These are phyloP conservation scores for Cynopterus brachyotis DNA, from an alignment of 2,113 vertebrate species.

Conservation along the genomic window DNA sequence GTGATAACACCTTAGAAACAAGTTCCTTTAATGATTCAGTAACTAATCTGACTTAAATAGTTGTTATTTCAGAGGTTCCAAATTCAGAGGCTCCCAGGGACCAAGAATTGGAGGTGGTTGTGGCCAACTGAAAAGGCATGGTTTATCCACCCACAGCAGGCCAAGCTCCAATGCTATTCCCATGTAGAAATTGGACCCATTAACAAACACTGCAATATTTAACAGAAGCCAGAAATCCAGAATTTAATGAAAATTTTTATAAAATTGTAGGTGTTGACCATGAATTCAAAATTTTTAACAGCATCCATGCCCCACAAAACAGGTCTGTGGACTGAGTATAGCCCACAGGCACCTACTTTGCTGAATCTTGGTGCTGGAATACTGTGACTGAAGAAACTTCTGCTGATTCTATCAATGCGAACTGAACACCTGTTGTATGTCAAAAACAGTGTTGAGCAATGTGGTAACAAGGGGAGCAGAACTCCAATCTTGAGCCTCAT, in stretches of 20 bases:
- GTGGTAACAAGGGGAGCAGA: background rate
- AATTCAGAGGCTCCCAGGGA: background rate
- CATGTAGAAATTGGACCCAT: background rate
- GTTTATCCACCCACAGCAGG: background rate
- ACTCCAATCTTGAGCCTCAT: background rate
- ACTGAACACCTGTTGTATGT: background rate
- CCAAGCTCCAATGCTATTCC: background rate
- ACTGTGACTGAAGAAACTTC: background rate
- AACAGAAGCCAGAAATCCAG: background rate
- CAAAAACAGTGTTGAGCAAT: background rate
- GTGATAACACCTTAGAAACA: background rate
- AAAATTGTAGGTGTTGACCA: background rate
- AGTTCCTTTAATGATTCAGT: background rate
- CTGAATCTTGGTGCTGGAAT: background rate
- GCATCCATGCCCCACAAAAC: background rate
- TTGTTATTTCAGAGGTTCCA: background rate
- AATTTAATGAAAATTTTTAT: background rate
- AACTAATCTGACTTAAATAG: background rate
- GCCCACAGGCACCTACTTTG: background rate
- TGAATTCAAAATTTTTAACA: background rate
- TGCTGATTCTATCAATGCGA: background rate
- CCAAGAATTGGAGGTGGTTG: background rate
- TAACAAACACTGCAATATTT: background rate
- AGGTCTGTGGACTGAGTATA: background rate
- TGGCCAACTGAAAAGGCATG: background rate